Evolutionary conservation across 2,888 invertebrate species (phyloP).

Genomic region (Schrankia costaestrigalis): DNA sequence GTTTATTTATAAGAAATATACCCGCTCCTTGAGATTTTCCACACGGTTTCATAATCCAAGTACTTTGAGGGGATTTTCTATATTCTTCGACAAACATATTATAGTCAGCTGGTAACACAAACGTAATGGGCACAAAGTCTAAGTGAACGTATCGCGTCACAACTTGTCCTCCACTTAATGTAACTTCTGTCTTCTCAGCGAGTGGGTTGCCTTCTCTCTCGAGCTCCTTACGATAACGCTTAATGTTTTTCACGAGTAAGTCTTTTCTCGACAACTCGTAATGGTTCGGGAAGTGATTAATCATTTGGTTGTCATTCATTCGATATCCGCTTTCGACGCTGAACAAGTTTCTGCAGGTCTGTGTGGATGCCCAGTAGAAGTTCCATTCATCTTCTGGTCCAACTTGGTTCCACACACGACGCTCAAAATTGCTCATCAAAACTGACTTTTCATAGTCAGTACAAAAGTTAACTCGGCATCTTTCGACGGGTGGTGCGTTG

Average conservation of each 20-base stretch:
- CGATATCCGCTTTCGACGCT: conserved; percentile 96
- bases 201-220: conserved; percentile 93
- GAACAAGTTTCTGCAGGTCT: conserved; percentile 93
- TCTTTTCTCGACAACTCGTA: conserved; percentile 97
- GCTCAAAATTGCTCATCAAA: conserved; percentile 93
- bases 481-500: conserved; percentile 35
- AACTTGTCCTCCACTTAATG: conserved; percentile 81
- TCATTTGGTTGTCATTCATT: conserved; percentile 94
- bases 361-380: conserved; percentile 96
- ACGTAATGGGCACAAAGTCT: conserved; percentile 97
- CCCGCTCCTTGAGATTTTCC: conserved; percentile 95
- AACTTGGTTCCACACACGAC: conserved; percentile 92
- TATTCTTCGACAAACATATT: conserved; percentile 98
- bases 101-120: conserved; percentile 95
- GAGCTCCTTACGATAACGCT: conserved; percentile 93
- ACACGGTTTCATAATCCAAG: conserved; percentile 98
- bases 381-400: conserved; percentile 97
- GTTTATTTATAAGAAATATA: conserved; percentile 95
- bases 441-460: conserved; percentile 97
- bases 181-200: conserved; percentile 85
- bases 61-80: conserved; percentile 93
- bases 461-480: conserved; percentile 70
- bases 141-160: conserved; percentile 87
- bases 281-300: conserved; percentile 98
- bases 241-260: conserved; percentile 96